Evolutionary conservation across 2,797 vertebrate genomes (phyloP), one percentile per base, ranked within the genome.

Genomic region (Alosa sapidissima): DNA sequence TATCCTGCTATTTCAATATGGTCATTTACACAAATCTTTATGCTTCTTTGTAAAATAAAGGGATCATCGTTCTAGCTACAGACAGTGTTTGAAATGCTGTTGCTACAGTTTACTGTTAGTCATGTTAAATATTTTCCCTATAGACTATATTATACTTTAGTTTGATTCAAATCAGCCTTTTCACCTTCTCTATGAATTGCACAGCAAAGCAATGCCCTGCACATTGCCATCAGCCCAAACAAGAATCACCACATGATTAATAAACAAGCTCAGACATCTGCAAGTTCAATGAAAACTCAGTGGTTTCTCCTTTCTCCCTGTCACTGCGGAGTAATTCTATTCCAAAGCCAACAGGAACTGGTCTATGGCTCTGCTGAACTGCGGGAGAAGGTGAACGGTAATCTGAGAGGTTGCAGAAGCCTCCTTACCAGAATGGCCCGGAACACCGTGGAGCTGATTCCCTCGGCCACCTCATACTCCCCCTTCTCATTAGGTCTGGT

Each of bases 401-500:
- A 62, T 62, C n/a, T 62, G 58, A 62, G 58, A 62, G 21, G 21
- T 1, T 21, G 9, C 21, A 62, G 21, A 62, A 62, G n/a, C 58
- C 58, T 62, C 58, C 96, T 98, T 92, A 99, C 98, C 96, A 99
- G 92, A 90, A 99, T 98, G 89, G 98, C 98, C 91, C 98, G 96
- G 94, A 99, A 99, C 81, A 99, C 97, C 1, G 98, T 99, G 62
- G 97, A 99, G 88, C 97, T 98, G 95, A 99, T 99, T 85, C 98
- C 98, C 81, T 99, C 98, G 1, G 98, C 98, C 87, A 99, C 98
- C 90, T 99, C 98, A 85, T 96, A 99, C 87, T 99, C 98, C 89
- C 98, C 98, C 89, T 99, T 99, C 83, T 99, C 98, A 89, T 99
- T 99, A 86, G 98, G 98, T 48, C 98, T 94, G 5, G 98, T 99